Percentiles rank a stretch among this genome's conserved stretches.
Conservation (phyloP, 2,888 invertebrate genomes). For the Macrosiphum euphorbiae region DNA sequence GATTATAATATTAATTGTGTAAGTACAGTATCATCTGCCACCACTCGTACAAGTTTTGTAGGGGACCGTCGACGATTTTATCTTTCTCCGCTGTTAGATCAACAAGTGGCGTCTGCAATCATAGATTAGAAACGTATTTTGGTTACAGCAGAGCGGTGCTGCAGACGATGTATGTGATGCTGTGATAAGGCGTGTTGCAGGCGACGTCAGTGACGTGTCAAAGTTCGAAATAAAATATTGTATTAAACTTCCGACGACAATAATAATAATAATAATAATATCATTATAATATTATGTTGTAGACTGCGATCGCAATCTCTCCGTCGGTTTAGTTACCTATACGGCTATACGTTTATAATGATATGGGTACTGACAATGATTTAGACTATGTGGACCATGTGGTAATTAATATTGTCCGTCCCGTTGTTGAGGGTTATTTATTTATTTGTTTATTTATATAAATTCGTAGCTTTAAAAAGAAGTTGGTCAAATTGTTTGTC, state of each 20-base stretch:
- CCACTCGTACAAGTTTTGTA: background rate
- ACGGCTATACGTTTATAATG: background rate
- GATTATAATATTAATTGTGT: background rate
- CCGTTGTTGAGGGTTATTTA: background rate
- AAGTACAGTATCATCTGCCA: background rate
- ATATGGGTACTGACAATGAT: background rate
- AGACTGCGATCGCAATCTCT: background rate
- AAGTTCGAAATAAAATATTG: background rate
- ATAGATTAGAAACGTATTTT: background rate
- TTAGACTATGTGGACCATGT: background rate
- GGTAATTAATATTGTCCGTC: background rate
- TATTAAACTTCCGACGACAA: background rate
- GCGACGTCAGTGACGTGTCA: background rate
- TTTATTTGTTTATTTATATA: no score
- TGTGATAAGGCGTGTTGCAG: background rate
- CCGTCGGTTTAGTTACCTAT: background rate
- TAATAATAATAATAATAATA: background rate
- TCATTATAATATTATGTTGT: background rate
- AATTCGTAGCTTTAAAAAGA: background rate
- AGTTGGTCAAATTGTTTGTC: background rate
- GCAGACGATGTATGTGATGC: background rate
- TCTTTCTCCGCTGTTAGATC: background rate
- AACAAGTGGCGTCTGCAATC: background rate
- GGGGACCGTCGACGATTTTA: background rate
- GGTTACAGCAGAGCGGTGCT: background rate